A percentile compares a stretch with the other conserved stretches of the same genome.
Conservation (phyloP, 2,888 invertebrate genomes). For the Heliconius ethilla region DNA sequence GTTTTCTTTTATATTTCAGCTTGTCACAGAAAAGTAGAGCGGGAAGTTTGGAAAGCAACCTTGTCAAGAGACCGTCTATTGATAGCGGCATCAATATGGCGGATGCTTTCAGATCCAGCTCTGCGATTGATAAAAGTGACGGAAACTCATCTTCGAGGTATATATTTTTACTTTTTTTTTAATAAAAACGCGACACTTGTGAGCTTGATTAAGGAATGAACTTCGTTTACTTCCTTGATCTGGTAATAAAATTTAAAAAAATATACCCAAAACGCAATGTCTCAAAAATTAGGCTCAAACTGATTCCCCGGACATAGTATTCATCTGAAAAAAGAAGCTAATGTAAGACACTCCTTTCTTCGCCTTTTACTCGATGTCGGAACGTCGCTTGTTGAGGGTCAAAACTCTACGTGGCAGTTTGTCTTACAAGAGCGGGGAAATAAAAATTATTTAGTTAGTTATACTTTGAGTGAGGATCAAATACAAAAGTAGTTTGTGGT, state of each 20-base stretch:
- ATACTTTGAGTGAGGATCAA: too few species aligned
- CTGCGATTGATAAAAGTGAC: slow-evolving; percentile 70
- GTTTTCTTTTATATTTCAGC: slow-evolving; percentile 58
- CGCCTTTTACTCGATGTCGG: too few species aligned
- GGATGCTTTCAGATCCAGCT: slow-evolving; percentile 76
- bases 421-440: background rate
- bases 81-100: slow-evolving; percentile 91
- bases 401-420: background rate
- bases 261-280: too few species aligned
- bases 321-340: too few species aligned
- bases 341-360: too few species aligned
- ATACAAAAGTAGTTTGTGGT: too few species aligned
- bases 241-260: too few species aligned
- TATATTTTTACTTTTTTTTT: background rate
- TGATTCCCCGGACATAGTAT: too few species aligned
- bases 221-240: too few species aligned
- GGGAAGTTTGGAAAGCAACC: slow-evolving; percentile 74
- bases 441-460: background rate
- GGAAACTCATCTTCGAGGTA: slow-evolving; percentile 77
- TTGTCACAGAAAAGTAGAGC: slow-evolving; percentile 77
- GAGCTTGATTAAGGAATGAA: too few species aligned
- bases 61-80: slow-evolving; percentile 88
- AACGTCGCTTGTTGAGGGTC: background rate
- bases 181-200: background rate
- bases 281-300: too few species aligned